phyloP scores from a whole-genome alignment of 2,888 invertebrate species.

The Erynnis tages region DNA sequence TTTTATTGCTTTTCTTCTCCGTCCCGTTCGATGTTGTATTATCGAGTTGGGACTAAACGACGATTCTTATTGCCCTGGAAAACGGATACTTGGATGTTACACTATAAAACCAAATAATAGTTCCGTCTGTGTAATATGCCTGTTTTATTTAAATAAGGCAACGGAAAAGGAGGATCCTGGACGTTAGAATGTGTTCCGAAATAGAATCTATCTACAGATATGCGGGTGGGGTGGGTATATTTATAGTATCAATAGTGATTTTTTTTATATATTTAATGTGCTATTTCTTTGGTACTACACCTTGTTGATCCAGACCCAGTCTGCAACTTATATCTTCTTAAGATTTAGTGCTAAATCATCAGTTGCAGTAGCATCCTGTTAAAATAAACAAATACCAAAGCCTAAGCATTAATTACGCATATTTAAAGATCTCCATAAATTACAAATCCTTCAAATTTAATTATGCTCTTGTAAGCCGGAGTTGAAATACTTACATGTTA shows the following conservation, averaged over 20 bases:
- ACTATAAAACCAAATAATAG: constrained; percentile 26
- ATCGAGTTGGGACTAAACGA: constrained; percentile 54
- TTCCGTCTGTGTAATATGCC: constrained; percentile 12
- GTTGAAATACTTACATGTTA: not conserved
- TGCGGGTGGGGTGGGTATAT: too few relatives aligned
- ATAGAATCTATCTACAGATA: too few relatives aligned
- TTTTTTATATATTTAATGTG: too few relatives aligned
- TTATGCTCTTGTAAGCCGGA: not conserved
- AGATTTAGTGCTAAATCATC: too few relatives aligned
- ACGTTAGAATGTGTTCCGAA: not conserved
- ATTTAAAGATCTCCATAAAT: too few relatives aligned
- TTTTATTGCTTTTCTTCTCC: constrained; percentile 73
- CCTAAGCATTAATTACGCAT: too few relatives aligned
- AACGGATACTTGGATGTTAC: constrained; percentile 19
- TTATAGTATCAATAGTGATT: too few relatives aligned
- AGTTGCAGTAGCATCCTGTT: too few relatives aligned
- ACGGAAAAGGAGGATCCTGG: not conserved
- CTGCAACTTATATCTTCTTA: too few relatives aligned
- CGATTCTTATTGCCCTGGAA: constrained; percentile 20
- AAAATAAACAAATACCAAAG: too few relatives aligned
- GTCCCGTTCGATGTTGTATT: constrained; percentile 59
- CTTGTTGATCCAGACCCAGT: too few relatives aligned
- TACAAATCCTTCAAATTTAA: not conserved
- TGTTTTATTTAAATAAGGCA: constrained; percentile 20
- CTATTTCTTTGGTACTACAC: too few relatives aligned